Conservation (phyloP, 1,140 invertebrate genomes). For the Pristionchus pacificus region DNA sequence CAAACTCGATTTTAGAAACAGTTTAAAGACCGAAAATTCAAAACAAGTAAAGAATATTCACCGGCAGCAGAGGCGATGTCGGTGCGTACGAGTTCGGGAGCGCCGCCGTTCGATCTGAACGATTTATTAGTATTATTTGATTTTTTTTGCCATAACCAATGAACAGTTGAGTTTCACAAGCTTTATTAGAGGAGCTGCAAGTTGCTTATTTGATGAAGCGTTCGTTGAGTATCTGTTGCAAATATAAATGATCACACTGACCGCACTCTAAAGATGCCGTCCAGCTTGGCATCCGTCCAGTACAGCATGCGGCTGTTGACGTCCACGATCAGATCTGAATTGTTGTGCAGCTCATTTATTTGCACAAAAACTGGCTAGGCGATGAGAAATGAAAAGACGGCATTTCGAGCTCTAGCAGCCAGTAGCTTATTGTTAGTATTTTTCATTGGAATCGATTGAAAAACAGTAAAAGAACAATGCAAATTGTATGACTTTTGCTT, state of each 20-base stretch:
- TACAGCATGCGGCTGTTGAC: constrained; percentile 89
- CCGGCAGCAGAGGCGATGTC: constrained; percentile 92
- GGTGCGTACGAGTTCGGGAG: constrained; percentile 70
- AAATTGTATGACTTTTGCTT: no score
- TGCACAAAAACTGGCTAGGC: no score
- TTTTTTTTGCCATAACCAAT: no score
- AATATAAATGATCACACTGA: constrained; percentile 9
- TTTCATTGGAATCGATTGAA: no score
- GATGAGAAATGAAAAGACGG: no score
- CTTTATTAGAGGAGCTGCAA: not conserved
- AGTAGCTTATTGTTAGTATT: no score
- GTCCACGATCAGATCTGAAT: constrained; percentile 92
- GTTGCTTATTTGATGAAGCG: not conserved
- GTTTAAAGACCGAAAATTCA: not conserved
- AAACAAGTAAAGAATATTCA: constrained; percentile 60
- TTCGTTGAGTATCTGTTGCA: not conserved
- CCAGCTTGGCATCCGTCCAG: constrained; percentile 89
- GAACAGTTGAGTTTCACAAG: not conserved
- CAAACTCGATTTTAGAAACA: not conserved
- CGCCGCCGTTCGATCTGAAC: constrained; percentile 61
- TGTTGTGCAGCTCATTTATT: no score
- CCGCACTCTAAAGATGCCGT: constrained; percentile 66
- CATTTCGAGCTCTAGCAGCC: no score
- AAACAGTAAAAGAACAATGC: no score
- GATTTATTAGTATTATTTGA: constrained; percentile 24